Evolutionary conservation across 1,140 invertebrate genomes (phyloP), one percentile per base, ranked within the genome.

Genomic region (Zaprionus capensis): DNA sequence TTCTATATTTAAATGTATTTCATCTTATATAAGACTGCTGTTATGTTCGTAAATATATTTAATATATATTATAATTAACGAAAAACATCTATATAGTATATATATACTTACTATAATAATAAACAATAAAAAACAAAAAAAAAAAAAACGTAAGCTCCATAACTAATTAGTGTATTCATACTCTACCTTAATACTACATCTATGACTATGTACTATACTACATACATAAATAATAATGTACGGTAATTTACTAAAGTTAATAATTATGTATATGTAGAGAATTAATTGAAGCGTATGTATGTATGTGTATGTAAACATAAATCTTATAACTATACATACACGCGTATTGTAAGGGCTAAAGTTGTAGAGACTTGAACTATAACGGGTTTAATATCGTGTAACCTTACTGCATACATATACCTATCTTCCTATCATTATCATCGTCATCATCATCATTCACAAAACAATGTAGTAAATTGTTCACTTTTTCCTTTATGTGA

Each of bases 21-120:
- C 86, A 91, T 92, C 85, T 90, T 92, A 92, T 81, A 92, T 92
- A 92, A 92, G 91, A 92, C 91, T 92, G 91, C 91, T 92, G 91
- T 92, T 92, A 92, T 92, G 88, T 92, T 92, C 91, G 88, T 91
- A 92, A 91, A 91, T 92, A 86, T 91, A 91, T 88, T 91, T 76
- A 84, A 88, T 88, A 87, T 91, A 92, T 85, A 83, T 78, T 84
- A 76, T 87, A 91, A 86, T 86, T 82, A 90, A 88, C 82, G 58
- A 85, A 88, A 87, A 81, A 78, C 20, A 71, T 76, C 69, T 65
- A 82, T 28, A 76, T 34, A 81, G 36, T 53, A 57, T 71, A 76
- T 44, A 70, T 64, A 69, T 34, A 57, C 56, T 51, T 38, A 46
- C 41, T 46, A 66, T 78, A 78, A 71, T 80, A n/a, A 63, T 70